Evolutionary conservation across 2,888 invertebrate species (phyloP).

Genomic region (Platycheirus rosarum): DNA sequence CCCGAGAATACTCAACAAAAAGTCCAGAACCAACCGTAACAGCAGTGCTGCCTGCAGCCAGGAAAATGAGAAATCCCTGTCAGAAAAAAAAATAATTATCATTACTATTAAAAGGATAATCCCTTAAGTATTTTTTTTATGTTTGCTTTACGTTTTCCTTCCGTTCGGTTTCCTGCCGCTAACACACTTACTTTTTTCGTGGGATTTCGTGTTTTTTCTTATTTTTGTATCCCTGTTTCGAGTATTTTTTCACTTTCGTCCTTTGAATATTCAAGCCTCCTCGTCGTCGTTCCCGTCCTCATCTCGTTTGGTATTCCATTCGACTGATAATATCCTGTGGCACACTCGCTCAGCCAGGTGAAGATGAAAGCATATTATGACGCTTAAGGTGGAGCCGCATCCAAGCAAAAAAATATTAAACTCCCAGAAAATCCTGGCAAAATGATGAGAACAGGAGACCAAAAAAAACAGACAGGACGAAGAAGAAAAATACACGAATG

Average conservation of each 20-base stretch:
- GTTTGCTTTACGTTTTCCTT: constrained; percentile 68
- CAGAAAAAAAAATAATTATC: constrained; percentile 72
- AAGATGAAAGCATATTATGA: constrained; percentile 73
- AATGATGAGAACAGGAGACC: constrained; percentile 16
- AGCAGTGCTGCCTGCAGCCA: constrained; percentile 19
- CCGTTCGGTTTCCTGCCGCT: constrained; percentile 70
- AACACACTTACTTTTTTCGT: constrained; percentile 49
- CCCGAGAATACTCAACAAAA: background rate
- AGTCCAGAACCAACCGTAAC: constrained; percentile 13
- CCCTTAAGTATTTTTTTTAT: constrained; percentile 64
- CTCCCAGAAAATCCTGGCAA: background rate
- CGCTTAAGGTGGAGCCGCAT: constrained; percentile 60
- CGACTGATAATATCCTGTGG: constrained; percentile 73
- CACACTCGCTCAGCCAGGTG: constrained; percentile 69
- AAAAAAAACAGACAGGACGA: constrained; percentile 29
- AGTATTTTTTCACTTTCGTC: constrained; percentile 30
- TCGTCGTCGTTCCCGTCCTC: background rate
- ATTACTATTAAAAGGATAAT: constrained; percentile 75
- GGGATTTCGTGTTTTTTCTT: constrained; percentile 30
- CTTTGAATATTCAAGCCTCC: constrained; percentile 20
- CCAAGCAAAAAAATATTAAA: constrained; percentile 23
- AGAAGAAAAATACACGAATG: constrained; percentile 66
- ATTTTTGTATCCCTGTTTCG: constrained; percentile 15
- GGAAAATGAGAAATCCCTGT: constrained; percentile 63
- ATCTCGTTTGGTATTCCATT: constrained; percentile 51